Percentiles rank a stretch among this genome's conserved stretches.
Conservation (phyloP, 1,140 invertebrate species). For the Metopolophium dirhodum region DNA sequence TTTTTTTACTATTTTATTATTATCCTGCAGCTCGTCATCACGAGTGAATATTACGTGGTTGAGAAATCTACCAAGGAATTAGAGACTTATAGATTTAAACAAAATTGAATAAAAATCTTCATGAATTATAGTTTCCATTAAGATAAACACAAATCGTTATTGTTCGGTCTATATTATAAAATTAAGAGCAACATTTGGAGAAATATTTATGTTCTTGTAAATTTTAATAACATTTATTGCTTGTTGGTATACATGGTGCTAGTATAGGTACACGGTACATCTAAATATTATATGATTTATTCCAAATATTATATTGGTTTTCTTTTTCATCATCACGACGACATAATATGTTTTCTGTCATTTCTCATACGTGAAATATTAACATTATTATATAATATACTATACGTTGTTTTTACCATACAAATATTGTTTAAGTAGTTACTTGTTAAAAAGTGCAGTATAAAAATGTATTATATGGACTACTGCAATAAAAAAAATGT, state of each 20-base stretch:
- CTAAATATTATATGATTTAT: not conserved
- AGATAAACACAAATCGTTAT: not conserved
- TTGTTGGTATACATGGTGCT: not conserved
- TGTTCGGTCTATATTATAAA: not conserved
- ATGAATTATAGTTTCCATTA: not conserved
- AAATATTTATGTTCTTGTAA: not conserved
- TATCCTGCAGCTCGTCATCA: not conserved
- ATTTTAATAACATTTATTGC: not conserved
- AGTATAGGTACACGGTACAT: not conserved
- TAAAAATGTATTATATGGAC: not conserved
- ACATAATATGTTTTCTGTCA: not conserved
- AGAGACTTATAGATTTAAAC: not conserved
- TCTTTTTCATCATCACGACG: not conserved
- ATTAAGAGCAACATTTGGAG: not conserved
- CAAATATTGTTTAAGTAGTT: not conserved
- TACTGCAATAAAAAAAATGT: not conserved
- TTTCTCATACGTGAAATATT: not conserved
- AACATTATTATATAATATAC: not conserved
- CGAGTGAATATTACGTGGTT: not conserved
- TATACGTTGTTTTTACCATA: not conserved
- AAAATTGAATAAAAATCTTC: not conserved
- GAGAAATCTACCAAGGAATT: not conserved
- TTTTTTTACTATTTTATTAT: not conserved
- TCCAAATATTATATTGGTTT: not conserved
- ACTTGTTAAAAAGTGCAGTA: not conserved